These are phyloP conservation scores for Heliangelus exortis DNA, from an alignment of 2,797 vertebrate species.

Conservation along the genomic window DNA sequence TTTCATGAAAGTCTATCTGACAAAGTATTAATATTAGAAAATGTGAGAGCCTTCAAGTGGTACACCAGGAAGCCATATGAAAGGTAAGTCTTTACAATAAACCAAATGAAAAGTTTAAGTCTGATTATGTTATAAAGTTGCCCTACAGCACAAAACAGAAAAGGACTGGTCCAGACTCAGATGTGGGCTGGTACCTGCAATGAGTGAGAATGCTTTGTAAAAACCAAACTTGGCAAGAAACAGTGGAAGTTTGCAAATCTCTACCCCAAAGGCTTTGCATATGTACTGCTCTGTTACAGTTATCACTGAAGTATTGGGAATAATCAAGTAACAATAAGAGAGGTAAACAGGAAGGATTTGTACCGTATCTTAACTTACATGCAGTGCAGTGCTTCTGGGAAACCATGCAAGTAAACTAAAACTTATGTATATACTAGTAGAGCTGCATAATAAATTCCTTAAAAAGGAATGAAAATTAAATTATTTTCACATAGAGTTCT, in stretches of 20 bases:
- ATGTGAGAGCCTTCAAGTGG: not conserved
- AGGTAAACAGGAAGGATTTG: constrained; percentile 38
- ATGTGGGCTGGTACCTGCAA: not conserved
- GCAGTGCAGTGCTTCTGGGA: not conserved
- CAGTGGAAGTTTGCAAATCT: constrained; percentile 43
- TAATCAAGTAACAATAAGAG: constrained; percentile 40
- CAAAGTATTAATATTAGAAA: not conserved
- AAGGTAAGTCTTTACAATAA: not conserved
- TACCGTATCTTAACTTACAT: not conserved
- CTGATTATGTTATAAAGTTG: not conserved
- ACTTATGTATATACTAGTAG: not conserved
- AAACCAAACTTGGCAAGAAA: constrained; percentile 39
- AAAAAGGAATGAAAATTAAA: not conserved
- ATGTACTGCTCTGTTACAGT: constrained; percentile 46
- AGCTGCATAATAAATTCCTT: not conserved
- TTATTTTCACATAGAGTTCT: not conserved
- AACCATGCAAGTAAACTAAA: not conserved
- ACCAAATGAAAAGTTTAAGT: not conserved
- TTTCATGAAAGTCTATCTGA: not conserved
- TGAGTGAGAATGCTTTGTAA: not conserved
- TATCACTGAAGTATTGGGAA: constrained; percentile 52
- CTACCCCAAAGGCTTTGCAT: constrained; percentile 46
- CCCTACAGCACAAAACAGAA: constrained; percentile 4
- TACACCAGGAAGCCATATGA: not conserved
- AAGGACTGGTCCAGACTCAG: not conserved